Conservation (phyloP, 2,113 vertebrate genomes). For the Ptilorrhoa leucosticta region DNA sequence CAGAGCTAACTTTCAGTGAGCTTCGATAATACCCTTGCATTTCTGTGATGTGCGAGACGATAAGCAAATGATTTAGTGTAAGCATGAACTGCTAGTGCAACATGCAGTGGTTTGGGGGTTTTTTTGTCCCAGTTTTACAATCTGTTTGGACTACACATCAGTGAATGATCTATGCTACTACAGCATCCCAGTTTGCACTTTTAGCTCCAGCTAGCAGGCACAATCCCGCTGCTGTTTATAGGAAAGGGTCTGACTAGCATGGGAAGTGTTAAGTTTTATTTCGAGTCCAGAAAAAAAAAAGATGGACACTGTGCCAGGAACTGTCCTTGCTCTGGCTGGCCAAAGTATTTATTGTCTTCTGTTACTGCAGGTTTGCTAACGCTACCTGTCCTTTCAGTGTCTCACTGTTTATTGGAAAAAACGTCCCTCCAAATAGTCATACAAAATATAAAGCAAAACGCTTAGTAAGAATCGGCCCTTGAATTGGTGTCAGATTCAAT, state of each 20-base stretch:
- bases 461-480: neutral
- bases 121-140: neutral
- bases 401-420: neutral
- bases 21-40: neutral
- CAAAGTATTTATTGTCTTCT: slow-evolving; percentile 22
- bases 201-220: neutral
- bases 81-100: neutral
- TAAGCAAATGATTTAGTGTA: neutral
- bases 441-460: neutral
- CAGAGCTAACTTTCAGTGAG: slow-evolving; percentile 29
- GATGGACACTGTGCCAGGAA: slow-evolving; percentile 28
- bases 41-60: neutral
- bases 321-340: slow-evolving; percentile 6
- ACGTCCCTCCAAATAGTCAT: neutral
- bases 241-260: neutral
- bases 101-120: neutral
- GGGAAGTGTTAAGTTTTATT: slow-evolving; percentile 48
- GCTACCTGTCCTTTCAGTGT: neutral
- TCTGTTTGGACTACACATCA: neutral
- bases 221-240: neutral
- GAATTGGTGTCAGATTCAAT: slow-evolving; percentile 6
- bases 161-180: neutral
- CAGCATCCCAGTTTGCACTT: neutral
- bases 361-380: slow-evolving; percentile 17
- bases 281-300: neutral